phyloP scores from a whole-genome alignment of 2,113 vertebrate genomes.

The Pan paniscus region DNA sequence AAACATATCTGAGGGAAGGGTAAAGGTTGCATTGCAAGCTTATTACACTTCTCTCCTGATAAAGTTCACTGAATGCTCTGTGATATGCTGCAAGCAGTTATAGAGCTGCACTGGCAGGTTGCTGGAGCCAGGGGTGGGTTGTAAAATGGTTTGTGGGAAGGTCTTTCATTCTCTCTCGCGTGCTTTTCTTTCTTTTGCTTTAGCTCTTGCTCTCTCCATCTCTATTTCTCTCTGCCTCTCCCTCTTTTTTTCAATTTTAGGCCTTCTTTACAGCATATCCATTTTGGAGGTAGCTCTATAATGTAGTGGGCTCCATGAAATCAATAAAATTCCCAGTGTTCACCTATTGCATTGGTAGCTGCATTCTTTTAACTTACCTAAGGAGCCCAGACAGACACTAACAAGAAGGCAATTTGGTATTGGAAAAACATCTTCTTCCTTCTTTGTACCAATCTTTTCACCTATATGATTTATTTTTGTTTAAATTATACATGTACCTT shows the following conservation, averaged over 20 bases:
- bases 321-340: not conserved
- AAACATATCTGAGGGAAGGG: not conserved
- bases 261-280: not conserved
- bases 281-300: not conserved
- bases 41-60: not conserved
- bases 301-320: not conserved
- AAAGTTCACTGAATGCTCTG: not conserved
- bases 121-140: not conserved
- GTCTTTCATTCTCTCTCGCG: not conserved
- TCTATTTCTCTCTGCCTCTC: not conserved
- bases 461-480: not conserved
- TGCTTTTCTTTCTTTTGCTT: not conserved
- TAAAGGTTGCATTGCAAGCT: not conserved
- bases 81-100: not conserved
- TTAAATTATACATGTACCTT: not conserved
- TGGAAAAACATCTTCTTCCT: not conserved
- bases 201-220: not conserved
- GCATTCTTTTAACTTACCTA: not conserved
- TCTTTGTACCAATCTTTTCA: not conserved
- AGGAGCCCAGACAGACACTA: not conserved
- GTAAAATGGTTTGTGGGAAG: not conserved
- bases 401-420: not conserved
- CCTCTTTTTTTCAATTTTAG: not conserved
- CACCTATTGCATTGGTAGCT: not conserved
- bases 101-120: not conserved